Base-by-base conservation (phyloP, 1,140 invertebrate genomes). In the Acromyrmex heyeri region DNA sequence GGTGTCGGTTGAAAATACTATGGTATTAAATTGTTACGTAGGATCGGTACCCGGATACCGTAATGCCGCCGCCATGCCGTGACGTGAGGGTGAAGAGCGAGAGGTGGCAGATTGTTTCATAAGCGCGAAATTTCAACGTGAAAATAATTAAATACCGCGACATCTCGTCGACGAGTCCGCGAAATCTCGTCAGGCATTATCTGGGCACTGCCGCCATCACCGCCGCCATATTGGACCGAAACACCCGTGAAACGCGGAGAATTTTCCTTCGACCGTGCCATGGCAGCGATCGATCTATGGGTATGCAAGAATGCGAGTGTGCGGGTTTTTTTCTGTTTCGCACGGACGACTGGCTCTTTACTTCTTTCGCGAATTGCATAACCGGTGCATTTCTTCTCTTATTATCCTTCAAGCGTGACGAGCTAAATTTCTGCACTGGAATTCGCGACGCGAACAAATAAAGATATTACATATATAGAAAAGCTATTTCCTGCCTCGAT, bases 1-100 rank as follows among this genome's bases (percentile, higher is more conserved):
- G 92, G 83, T 88, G 87, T 78, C 73, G 85, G 70, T 65, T 21
- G 70, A 18, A 72, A 82, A 87, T 89, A 83, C 88, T 70, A 85
- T 92, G 69, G 88, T 92, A 93, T 93, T 93, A 93, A 92, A 93
- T 91, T 87, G 92, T 93, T 92, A 92, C 73, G 81, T 69, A 55
- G 87, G 67, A 91, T 91, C 87, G 89, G 81, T 85, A 88, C 61
- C 57, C 83, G 59, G 44, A 72, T 77, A 88, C 79, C 61, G 73
- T 78, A 27, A 83, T 73, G 38, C 67, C 48, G 34, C 69, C 59
- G 59, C 53, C 16, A 18, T 6, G 44, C n/a, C 57, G 16, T 69
- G 48, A 62, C 57, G 76, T 4, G 24, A 48, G 62, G 73, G 73
- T 30, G 69, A 78, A 21, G 48, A 34, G n/a, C 27, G 77, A 50